Evolutionary conservation across 2,797 vertebrate genomes (phyloP), one percentile per base, ranked within the genome.

Genomic region (Antennarius maculatus): DNA sequence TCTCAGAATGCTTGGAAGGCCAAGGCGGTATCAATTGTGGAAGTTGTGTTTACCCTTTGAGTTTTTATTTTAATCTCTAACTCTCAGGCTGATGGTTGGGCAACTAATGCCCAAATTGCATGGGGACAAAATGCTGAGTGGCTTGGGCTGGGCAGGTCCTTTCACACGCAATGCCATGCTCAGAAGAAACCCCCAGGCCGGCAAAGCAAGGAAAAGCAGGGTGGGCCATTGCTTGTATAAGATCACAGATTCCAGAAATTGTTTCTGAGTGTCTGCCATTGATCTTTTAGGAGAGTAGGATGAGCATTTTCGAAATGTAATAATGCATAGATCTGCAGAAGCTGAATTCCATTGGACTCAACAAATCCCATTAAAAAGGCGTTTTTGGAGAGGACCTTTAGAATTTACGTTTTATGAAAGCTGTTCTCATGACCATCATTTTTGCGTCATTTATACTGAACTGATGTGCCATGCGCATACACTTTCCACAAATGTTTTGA

Each of bases 11-110:
- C 88, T 84, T 74, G 27, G 81, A 80, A 89, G 65, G 86, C 82
- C 84, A 89, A 80, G 81, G 81, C 80, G 80, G 91, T 93, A 92
- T 91, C 83, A 90, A 91, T 91, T 90, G 91, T 81, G 89, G 89
- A 92, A 91, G 81, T 80, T 62, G 51, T 95, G 92, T 95, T 95
- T 94, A 90, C 92, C 87, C 94, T 93, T 73, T 80, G 41, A 79
- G 86, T 90, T 87, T 91, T 87, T 83, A 54, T 84, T 73, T 72
- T 92, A 90, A 93, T 91, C 90, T 92, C 69, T 50, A 66, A 72
- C 13, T 80, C 73, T 55, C 54, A 87, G 77, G 88, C 75, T 51
- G 81, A 81, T 84, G 89, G 91, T 91, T 92, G 87, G 79, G 83
- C 81, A 88, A 78, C 80, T 65, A 48, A 85, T 85, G 87, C 88